Evolutionary conservation across 2,888 invertebrate species (phyloP).

Genomic region (Taenaris catops): DNA sequence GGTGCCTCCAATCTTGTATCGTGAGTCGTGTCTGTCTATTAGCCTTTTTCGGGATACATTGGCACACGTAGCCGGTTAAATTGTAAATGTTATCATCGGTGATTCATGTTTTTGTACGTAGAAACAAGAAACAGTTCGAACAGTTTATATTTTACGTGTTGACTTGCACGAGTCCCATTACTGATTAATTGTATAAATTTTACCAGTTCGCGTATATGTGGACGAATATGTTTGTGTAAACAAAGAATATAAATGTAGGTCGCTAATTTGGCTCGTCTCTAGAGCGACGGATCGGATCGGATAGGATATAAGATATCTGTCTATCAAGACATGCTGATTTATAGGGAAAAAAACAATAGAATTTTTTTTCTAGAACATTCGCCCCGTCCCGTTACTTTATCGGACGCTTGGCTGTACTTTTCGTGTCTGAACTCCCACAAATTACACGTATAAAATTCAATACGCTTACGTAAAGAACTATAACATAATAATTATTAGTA

Average conservation of each 20-base stretch:
- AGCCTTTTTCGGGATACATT: slow-evolving; percentile 36
- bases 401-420: slow-evolving; percentile 20
- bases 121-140: slow-evolving; percentile 24
- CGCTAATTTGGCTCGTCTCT: too few species aligned
- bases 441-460: slow-evolving; percentile 39
- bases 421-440: slow-evolving; percentile 49
- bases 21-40: slow-evolving; percentile 29
- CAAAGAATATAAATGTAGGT: too few species aligned
- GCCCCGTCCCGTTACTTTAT: too few species aligned
- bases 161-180: slow-evolving; percentile 27
- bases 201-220: too few species aligned
- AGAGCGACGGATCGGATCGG: too few species aligned
- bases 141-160: slow-evolving; percentile 28
- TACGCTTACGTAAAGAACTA: slow-evolving; percentile 47
- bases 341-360: too few species aligned
- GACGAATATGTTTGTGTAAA: too few species aligned
- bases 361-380: too few species aligned
- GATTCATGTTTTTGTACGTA: too few species aligned
- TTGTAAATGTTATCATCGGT: slow-evolving; percentile 36
- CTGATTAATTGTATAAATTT: slow-evolving; percentile 1
- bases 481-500: slow-evolving; percentile 23
- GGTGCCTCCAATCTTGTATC: slow-evolving; percentile 28
- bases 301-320: too few species aligned
- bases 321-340: too few species aligned
- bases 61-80: slow-evolving; percentile 52